Base-by-base conservation (phyloP, 2,888 invertebrate genomes). In the Sesia apiformis region DNA sequence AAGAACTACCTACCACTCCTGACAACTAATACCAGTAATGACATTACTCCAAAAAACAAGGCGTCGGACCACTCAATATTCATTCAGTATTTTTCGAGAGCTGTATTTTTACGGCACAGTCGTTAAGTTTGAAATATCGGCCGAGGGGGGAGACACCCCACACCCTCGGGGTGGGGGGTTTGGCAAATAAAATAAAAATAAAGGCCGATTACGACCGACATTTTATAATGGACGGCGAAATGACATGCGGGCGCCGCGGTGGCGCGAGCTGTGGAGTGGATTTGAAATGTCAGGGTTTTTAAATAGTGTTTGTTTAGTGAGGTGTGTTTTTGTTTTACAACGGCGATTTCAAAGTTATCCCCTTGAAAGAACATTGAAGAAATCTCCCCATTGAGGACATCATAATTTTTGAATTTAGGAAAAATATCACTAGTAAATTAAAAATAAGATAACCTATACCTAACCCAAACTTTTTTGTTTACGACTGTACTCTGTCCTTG, bases 121-220 rank as follows among this genome's bases (percentile, higher is more conserved):
- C 88, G 88, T 88, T 88, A 87, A 87, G 82, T 87, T 86, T 85
- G 87, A 87, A 86, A 87, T 87, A 87, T 87, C 84, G 84, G 80
- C 65, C 75, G 74, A 60, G 68, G 72, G 65, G 65, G 66, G 60
- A 60, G 61, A 57, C 57, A 55, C 59, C 53, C 56, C 60, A 49
- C 58, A 57, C 62, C 65, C 58, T 57, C 53, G 56, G 5, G 60
- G 57, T 60, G 65, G 69, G 78, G 74, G 68, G 75, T 78, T 74
- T 74, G 78, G 80, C 81, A 81, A 85, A 86, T 85, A 83, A 88
- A 88, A 88, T 86, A 86, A 87, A 87, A 87, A 87, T 85, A 84
- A 85, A 86, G 83, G 81, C 77, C 84, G 85, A 84, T 85, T 84
- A 84, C 81, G 65, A 77, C 79, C 85, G 86, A 84, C 88, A 86